Percentiles rank a stretch among this genome's conserved stretches.
phyloP scores from a whole-genome alignment of 1,140 invertebrate species.

The Zeugodacus cucurbitae region DNA sequence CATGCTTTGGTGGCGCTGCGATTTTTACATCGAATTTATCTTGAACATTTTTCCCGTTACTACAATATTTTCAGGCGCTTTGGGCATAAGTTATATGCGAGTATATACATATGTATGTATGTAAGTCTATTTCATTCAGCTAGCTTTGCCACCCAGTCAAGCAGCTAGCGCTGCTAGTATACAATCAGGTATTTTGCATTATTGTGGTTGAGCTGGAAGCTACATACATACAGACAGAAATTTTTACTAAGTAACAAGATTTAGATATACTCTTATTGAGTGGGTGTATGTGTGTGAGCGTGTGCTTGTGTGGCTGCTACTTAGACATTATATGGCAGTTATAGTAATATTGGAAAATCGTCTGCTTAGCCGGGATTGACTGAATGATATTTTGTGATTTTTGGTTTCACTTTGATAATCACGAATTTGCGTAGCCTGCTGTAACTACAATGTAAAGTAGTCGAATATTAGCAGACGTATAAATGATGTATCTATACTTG shows the following conservation, averaged over 20 bases:
- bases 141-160: background rate
- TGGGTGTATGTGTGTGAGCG: background rate
- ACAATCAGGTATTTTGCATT: background rate
- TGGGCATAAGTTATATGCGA: background rate
- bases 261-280: background rate
- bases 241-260: slow-evolving; percentile 20
- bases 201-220: background rate
- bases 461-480: background rate
- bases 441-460: background rate
- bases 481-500: background rate
- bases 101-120: background rate
- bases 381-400: slow-evolving; percentile 13
- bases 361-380: background rate
- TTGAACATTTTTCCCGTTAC: background rate
- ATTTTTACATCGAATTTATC: background rate
- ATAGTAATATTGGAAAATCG: slow-evolving; percentile 10
- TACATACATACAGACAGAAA: background rate
- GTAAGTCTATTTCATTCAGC: background rate
- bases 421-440: background rate
- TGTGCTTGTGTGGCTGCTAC: background rate
- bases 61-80: background rate
- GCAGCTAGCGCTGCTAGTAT: background rate
- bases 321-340: slow-evolving; percentile 26
- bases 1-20: background rate
- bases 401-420: background rate